phyloP scores from a whole-genome alignment of 2,888 invertebrate genomes.

The Chouioia cunea region DNA sequence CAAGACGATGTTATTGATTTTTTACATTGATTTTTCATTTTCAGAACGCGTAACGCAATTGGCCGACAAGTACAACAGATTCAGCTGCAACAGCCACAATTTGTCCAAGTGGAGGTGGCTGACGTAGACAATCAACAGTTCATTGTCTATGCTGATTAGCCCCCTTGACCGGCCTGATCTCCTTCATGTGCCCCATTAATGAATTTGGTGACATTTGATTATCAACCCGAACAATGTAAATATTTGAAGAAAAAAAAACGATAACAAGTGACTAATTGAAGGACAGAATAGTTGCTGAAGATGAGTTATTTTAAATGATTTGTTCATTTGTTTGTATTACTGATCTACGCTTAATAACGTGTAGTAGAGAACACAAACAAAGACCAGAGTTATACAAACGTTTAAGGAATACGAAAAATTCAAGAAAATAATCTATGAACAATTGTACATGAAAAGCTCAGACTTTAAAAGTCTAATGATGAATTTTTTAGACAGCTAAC shows the following conservation, averaged over 20 bases:
- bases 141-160: conserved; percentile 87
- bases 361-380: conserved; percentile 35
- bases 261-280: conserved; percentile 52
- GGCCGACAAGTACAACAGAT: conserved; percentile 72
- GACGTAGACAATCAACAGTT: conserved; percentile 84
- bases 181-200: conserved; percentile 57
- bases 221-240: conserved; percentile 66
- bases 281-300: conserved; percentile 51
- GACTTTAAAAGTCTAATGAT: conserved; percentile 41
- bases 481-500: conserved; percentile 15
- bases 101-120: conserved; percentile 80
- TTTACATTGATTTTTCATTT: conserved; percentile 31
- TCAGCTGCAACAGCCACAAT: conserved; percentile 75
- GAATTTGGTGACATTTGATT: conserved; percentile 66
- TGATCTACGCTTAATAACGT: conserved; percentile 45
- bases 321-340: conserved; percentile 46
- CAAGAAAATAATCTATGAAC: conserved; percentile 15
- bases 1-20: too few relatives aligned
- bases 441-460: conserved; percentile 34
- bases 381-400: conserved; percentile 40
- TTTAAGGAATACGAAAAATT: conserved; percentile 42
- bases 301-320: conserved; percentile 42
- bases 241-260: conserved; percentile 60
- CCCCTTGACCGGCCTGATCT: conserved; percentile 56
- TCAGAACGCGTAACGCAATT: conserved; percentile 75